Evolutionary conservation across 2,113 vertebrate genomes (phyloP).

Genomic region (Morone saxatilis): DNA sequence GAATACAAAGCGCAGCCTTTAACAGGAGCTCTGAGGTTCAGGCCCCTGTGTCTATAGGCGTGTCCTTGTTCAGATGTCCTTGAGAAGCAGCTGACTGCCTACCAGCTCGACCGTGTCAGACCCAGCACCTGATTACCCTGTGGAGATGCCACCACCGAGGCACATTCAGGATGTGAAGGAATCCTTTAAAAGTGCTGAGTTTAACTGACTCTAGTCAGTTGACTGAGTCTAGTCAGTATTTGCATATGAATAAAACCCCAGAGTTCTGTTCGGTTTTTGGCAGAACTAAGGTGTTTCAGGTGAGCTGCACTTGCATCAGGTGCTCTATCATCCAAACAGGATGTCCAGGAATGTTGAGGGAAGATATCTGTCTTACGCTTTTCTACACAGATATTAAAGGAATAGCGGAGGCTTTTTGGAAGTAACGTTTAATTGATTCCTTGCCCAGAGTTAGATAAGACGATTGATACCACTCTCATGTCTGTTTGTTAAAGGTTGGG

Average conservation of each 20-base stretch:
- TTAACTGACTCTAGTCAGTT: slow-evolving; percentile 26
- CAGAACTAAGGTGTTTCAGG: slow-evolving; percentile 28
- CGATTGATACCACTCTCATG: not conserved
- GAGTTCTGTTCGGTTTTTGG: slow-evolving; percentile 18
- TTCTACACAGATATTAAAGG: slow-evolving; percentile 10
- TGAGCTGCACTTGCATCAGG: slow-evolving; percentile 51
- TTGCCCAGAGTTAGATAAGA: not conserved
- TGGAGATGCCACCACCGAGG: slow-evolving; percentile 33
- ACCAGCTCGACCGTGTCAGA: slow-evolving; percentile 20
- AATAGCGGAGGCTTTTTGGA: not conserved
- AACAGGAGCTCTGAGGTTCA: slow-evolving; percentile 5
- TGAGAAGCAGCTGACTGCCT: slow-evolving; percentile 40
- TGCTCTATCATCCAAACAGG: slow-evolving; percentile 39
- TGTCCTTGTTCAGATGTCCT: slow-evolving; percentile 34
- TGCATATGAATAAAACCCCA: slow-evolving; percentile 39
- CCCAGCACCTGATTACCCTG: slow-evolving; percentile 36
- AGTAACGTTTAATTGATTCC: not conserved
- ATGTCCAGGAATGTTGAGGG: slow-evolving; percentile 27
- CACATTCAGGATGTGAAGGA: slow-evolving; percentile 37
- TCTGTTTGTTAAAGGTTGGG: not conserved
- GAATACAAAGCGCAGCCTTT: slow-evolving; percentile 22
- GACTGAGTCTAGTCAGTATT: slow-evolving; percentile 25
- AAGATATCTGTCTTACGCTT: slow-evolving; percentile 16
- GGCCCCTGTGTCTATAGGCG: slow-evolving; percentile 6
- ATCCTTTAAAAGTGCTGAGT: slow-evolving; percentile 34